Base-by-base conservation (phyloP, 2,888 invertebrate genomes). In the Anthoptus insignis region DNA sequence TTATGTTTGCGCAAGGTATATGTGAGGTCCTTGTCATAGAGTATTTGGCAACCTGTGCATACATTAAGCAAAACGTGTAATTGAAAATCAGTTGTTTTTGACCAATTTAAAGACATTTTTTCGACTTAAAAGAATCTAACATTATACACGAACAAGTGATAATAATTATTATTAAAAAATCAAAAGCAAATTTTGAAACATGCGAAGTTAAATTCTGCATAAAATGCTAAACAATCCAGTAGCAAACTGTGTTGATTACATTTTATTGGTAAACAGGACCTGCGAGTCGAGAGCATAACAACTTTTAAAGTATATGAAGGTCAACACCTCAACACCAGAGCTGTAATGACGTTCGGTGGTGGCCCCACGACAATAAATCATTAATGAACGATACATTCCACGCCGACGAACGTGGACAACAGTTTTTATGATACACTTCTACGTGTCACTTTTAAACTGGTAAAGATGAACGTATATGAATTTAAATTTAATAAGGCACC, bases 11-110 rank as follows among this genome's bases (percentile, higher is more conserved):
- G 60, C 60, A 60, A 60, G 60, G 53, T 60, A 39, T 42, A 53
- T 60, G 78, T 79, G 78, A 76, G 80, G 79, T 80, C 81, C 83
- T 81, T 69, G 76, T 64, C 60, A 60, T 68, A 65, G 52, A 64
- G 66, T 67, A 66, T 69, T 69, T 69, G 69, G 69, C 69, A 69
- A 69, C 59, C 52, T 59, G 49, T 67, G 47, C 52, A 29, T 52
- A 50, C 57, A 59, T 64, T 59, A 42, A 45, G 32, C 11, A 42
- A 32, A 53, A 53, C 45, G 32, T 42, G 37, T 50, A 22, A 19
- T 32, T 14, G n/a, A 22, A 14, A 34, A 34, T 50, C 16, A 52
- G 11, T 52, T 16, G 9, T 27, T 8, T 27, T 27, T 19, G 11
- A 13, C 14, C n/a, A n/a, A n/a, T n/a, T n/a, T n/a, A n/a, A n/a